Evolutionary conservation across 23 tunicate species (phyloP).

Genomic region (Halocynthia aurantium): DNA sequence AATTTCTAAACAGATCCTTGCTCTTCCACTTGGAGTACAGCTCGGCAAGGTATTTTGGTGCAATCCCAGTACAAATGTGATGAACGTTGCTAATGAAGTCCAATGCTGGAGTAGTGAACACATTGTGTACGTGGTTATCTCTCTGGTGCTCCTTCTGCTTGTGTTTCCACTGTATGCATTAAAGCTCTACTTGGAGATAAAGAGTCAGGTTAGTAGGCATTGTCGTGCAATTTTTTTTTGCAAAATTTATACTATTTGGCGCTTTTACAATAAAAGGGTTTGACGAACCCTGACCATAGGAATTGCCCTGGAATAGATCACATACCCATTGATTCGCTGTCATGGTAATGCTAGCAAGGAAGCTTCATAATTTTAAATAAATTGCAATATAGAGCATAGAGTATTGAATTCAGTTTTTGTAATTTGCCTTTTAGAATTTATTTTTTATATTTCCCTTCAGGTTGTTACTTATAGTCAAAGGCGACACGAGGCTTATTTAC

Average conservation of each 20-base stretch:
- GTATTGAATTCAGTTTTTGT: too few species aligned
- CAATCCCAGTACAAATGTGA: constrained; percentile 20
- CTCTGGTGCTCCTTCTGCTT: constrained; percentile 26
- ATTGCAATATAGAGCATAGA: too few species aligned
- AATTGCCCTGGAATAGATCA: too few species aligned
- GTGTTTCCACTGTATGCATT: constrained; percentile 54
- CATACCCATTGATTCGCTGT: too few species aligned
- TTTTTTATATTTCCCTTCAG: constrained; percentile 10
- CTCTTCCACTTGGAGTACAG: constrained; percentile 80
- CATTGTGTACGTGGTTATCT: constrained; percentile 37
- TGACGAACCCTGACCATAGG: too few species aligned
- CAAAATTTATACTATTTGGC: too few species aligned
- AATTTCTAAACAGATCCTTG: constrained; percentile 31
- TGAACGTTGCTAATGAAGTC: constrained; percentile 70
- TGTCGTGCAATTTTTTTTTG: background rate
- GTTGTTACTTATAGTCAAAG: constrained; percentile 37
- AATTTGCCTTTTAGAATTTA: too few species aligned
- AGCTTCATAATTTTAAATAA: too few species aligned
- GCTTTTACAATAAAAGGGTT: too few species aligned
- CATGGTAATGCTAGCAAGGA: too few species aligned
- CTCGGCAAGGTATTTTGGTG: constrained; percentile 91
- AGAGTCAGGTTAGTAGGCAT: constrained; percentile 29
- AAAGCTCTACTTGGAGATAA: constrained; percentile 31
- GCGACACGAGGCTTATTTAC: constrained; percentile 68
- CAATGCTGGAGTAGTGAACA: constrained; percentile 76